These are phyloP conservation scores for Morone saxatilis DNA, from an alignment of 2,113 vertebrate species.

Conservation along the genomic window DNA sequence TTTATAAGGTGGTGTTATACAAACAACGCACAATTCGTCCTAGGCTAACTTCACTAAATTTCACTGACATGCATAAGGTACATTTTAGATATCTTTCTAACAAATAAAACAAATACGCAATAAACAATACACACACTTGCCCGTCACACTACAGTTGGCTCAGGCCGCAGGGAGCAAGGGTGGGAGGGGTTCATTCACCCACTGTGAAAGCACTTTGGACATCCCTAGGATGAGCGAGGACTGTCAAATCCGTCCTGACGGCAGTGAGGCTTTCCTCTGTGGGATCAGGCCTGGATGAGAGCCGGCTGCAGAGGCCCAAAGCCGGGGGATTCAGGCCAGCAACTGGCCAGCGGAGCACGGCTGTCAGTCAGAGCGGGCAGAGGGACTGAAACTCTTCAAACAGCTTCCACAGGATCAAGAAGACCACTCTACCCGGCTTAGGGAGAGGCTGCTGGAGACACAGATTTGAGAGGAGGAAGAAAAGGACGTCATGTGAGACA, in stretches of 20 bases:
- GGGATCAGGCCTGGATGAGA: slow-evolving; percentile 77
- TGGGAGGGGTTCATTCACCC: slow-evolving; percentile 38
- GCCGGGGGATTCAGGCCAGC: slow-evolving; percentile 70
- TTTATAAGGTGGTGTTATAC: background rate
- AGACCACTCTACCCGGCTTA: slow-evolving; percentile 62
- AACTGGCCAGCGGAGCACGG: slow-evolving; percentile 22
- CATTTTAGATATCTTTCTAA: background rate
- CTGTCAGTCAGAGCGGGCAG: slow-evolving; percentile 65
- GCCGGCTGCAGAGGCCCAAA: slow-evolving; percentile 64
- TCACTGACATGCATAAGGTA: background rate
- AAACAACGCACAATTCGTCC: background rate
- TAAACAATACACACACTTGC: slow-evolving; percentile 6
- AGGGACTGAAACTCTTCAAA: slow-evolving; percentile 57
- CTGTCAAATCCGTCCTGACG: slow-evolving; percentile 70
- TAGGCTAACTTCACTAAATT: background rate
- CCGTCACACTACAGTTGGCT: slow-evolving; percentile 22
- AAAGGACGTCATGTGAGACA: slow-evolving; percentile 54
- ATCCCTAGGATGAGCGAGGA: slow-evolving; percentile 66
- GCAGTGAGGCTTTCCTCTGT: slow-evolving; percentile 54
- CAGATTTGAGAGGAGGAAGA: slow-evolving; percentile 42
- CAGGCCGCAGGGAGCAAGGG: background rate
- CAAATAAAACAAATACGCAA: background rate
- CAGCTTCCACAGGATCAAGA: slow-evolving; percentile 74
- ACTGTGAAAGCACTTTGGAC: slow-evolving; percentile 73
- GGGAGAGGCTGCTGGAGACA: slow-evolving; percentile 42